Evolutionary conservation across 2,888 invertebrate genomes (phyloP).

Genomic region (Hofmannophila pseudospretella): DNA sequence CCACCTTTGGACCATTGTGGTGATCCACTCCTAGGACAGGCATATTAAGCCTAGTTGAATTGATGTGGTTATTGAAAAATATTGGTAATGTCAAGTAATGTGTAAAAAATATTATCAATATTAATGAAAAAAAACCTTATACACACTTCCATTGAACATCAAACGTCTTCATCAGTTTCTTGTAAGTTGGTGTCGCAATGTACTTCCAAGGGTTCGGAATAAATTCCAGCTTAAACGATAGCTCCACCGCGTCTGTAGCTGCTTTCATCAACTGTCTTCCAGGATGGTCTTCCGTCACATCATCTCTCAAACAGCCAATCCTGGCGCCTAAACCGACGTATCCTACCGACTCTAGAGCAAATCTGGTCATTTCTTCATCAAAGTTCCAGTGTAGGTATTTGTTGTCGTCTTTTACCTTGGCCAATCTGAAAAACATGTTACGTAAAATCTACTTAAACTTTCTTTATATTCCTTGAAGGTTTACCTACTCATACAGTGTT

Average conservation of each 20-base stretch:
- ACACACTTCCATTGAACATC: slow-evolving; percentile 65
- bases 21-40: too few species aligned
- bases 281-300: slow-evolving; percentile 43
- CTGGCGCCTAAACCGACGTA: slow-evolving; percentile 53
- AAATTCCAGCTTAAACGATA: slow-evolving; percentile 46
- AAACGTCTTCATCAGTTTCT: slow-evolving; percentile 44
- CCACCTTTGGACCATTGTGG: too few species aligned
- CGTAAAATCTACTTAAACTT: too few species aligned
- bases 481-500: too few species aligned
- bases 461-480: too few species aligned
- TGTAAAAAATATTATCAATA: too few species aligned
- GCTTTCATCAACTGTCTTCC: slow-evolving; percentile 44
- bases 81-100: too few species aligned
- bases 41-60: too few species aligned
- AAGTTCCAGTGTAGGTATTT: slow-evolving; percentile 59
- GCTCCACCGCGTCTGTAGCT: slow-evolving; percentile 40
- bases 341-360: slow-evolving; percentile 79
- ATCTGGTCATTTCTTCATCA: slow-evolving; percentile 75
- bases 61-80: too few species aligned
- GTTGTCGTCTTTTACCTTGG: slow-evolving; percentile 34
- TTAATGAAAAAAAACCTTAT: too few species aligned
- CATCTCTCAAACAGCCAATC: slow-evolving; percentile 49
- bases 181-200: slow-evolving; percentile 44
- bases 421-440: slow-evolving; percentile 42
- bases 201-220: slow-evolving; percentile 45